phyloP scores from a whole-genome alignment of 2,888 invertebrate species.

The Lomographa bimaculata region DNA sequence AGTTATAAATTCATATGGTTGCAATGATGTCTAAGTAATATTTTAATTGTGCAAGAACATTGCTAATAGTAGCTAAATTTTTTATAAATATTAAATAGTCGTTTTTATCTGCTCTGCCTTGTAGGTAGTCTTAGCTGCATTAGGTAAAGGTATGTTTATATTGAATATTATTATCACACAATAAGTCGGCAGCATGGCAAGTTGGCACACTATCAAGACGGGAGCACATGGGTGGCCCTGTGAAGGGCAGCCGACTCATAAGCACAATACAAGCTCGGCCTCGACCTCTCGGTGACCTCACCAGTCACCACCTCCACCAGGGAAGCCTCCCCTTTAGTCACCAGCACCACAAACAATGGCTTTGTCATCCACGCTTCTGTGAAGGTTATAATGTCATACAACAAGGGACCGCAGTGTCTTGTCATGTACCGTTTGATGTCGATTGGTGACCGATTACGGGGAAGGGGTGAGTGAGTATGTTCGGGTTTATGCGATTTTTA shows the following conservation, averaged over 20 bases:
- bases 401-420: slow-evolving; percentile 26
- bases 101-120: no score
- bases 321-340: slow-evolving; percentile 69
- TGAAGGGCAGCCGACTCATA: slow-evolving; percentile 39
- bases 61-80: no score
- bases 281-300: slow-evolving; percentile 47
- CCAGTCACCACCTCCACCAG: slow-evolving; percentile 44
- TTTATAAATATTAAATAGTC: no score
- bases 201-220: slow-evolving; percentile 34
- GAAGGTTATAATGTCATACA: slow-evolving; percentile 50
- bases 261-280: slow-evolving; percentile 43
- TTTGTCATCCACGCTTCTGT: slow-evolving; percentile 62
- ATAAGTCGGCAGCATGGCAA: slow-evolving; percentile 13
- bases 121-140: no score
- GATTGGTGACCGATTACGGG: slow-evolving; percentile 27
- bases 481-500: slow-evolving; percentile 14
- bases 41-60: no score
- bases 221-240: slow-evolving; percentile 25
- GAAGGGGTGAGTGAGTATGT: slow-evolving; percentile 22
- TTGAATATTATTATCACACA: slow-evolving; percentile 12
- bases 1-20: no score
- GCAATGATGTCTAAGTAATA: no score
- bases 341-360: slow-evolving; percentile 64
- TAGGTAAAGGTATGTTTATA: no score
- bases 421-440: slow-evolving; percentile 18